Evolutionary conservation across 64 coral and sea anemone genomes (phyloP).

Genomic region (Montipora sp.): DNA sequence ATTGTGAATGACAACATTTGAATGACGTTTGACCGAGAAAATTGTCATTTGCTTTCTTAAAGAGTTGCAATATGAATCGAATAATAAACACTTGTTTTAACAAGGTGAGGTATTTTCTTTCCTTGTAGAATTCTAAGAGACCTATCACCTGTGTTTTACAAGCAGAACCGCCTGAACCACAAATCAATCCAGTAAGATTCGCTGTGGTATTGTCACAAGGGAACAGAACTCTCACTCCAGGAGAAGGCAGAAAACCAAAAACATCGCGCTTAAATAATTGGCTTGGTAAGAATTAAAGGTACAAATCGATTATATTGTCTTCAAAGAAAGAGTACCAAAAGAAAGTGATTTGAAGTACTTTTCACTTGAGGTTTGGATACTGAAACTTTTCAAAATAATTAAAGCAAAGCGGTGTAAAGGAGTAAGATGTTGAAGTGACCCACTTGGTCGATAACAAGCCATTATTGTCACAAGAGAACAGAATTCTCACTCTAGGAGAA

Average conservation of each 20-base stretch:
- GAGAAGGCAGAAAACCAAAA: background rate
- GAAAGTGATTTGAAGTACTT: too few species aligned
- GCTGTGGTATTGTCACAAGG: conserved; percentile 17
- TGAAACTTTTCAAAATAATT: too few species aligned
- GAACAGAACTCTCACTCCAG: background rate
- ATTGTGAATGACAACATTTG: too few species aligned
- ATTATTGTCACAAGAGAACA: conserved; percentile 18
- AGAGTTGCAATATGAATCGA: too few species aligned
- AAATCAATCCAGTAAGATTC: background rate
- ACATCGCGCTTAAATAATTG: background rate
- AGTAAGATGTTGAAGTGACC: too few species aligned
- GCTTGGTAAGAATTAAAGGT: conserved; percentile 10
- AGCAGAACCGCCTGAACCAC: background rate
- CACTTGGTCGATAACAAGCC: too few species aligned
- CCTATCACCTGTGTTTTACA: background rate
- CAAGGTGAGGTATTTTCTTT: background rate
- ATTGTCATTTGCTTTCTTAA: too few species aligned
- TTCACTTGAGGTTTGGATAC: too few species aligned
- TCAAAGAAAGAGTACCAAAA: background rate
- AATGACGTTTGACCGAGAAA: too few species aligned
- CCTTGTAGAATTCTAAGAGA: background rate
- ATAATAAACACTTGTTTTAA: background rate
- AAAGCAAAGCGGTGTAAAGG: too few species aligned
- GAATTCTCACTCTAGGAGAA: background rate
- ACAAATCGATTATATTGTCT: background rate